phyloP scores from a whole-genome alignment of 2,113 vertebrate genomes.

The Poecile atricapillus region DNA sequence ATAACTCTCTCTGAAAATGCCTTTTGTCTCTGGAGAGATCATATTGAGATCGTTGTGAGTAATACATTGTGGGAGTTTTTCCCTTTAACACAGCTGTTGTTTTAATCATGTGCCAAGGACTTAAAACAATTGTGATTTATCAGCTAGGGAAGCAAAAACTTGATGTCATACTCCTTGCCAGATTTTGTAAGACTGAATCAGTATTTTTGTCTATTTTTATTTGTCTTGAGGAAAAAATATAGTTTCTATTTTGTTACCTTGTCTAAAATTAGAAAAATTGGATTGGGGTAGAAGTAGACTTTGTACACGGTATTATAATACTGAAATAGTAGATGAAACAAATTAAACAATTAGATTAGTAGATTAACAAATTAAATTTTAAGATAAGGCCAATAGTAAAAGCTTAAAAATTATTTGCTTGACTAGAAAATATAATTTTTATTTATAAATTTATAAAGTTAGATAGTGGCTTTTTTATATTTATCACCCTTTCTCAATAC shows the following conservation, averaged over 20 bases:
- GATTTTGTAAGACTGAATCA: slow-evolving; percentile 6
- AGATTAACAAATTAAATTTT: neutral
- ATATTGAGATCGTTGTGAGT: slow-evolving; percentile 35
- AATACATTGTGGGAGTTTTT: slow-evolving; percentile 59
- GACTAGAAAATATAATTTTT: neutral
- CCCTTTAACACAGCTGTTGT: slow-evolving; percentile 65
- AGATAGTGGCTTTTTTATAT: neutral
- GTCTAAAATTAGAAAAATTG: slow-evolving; percentile 30
- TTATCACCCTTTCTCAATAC: neutral
- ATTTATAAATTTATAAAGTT: neutral
- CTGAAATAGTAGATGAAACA: neutral
- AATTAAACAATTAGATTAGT: too few species aligned
- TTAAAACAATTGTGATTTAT: slow-evolving; percentile 64
- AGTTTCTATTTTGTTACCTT: slow-evolving; percentile 16
- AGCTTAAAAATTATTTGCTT: neutral
- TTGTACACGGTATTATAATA: neutral
- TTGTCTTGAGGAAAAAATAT: slow-evolving; percentile 6
- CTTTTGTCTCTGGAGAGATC: slow-evolving; percentile 43
- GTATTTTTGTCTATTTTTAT: neutral
- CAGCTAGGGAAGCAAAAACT: slow-evolving; percentile 24
- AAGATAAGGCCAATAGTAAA: neutral
- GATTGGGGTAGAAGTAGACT: neutral
- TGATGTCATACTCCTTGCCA: neutral
- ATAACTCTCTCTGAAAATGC: slow-evolving; percentile 2
- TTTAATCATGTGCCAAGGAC: slow-evolving; percentile 68